Base-by-base conservation (phyloP, 2,113 vertebrate species). In the Mixornis gularis region DNA sequence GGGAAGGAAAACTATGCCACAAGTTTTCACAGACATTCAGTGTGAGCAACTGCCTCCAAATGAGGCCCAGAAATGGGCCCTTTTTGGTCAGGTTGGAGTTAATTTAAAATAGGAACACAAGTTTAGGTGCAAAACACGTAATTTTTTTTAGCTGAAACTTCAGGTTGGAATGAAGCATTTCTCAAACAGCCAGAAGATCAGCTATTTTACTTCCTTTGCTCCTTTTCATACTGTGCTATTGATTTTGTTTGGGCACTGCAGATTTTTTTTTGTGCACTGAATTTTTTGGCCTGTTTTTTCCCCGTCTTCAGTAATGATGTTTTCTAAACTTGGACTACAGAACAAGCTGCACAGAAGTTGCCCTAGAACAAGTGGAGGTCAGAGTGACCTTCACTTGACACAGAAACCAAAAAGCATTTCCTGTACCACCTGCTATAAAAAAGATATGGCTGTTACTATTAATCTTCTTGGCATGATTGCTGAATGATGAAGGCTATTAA, bases 361-460 rank as follows among this genome's bases (percentile, higher is more conserved):
- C 69, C 21, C 48, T 46, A 64, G 83, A 89, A 72, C 13, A 59
- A 78, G 73, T 51, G 32, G 36, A 80, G 79, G 55, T 93, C 89
- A 74, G 58, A 77, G 73, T 86, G 66, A 93, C 95, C 89, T 96
- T 93, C 68, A 56, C 90, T 72, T 93, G 79, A 97, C 82, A 81
- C 19, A 84, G 80, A 95, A 96, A 87, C 72, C 41, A 84, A 85
- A 43, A 60, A 74, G 73, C 30, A 79, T 94, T 96, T 97, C 90
- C 69, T 78, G 89, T 96, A 79, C 79, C 70, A 91, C 34, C 78
- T 70, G 49, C 65, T 77, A 68, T 95, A 95, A 96, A 94, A 96
- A 85, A 96, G 89, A 88, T 82, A 85, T 11, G 27, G 32, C 32
- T 63, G 41, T 91, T 79, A 55, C 27, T 90, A 70, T 90, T 81